phyloP scores from a whole-genome alignment of 2,113 vertebrate genomes.

The Corythoichthys haematopterus region DNA sequence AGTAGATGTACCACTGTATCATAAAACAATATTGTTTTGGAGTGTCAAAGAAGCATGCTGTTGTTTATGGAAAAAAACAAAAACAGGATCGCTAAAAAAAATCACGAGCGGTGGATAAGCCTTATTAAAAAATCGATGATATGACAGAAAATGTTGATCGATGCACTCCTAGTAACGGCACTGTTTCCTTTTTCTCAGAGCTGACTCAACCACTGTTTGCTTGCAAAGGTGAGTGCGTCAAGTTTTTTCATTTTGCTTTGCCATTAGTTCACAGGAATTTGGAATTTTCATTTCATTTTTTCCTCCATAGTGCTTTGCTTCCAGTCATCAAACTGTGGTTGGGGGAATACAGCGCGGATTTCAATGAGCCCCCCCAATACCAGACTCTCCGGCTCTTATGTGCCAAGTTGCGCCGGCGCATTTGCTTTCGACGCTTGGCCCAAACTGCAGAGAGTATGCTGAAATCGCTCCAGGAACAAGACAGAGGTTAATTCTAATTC shows the following conservation, averaged over 20 bases:
- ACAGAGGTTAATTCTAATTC: constrained; percentile 18
- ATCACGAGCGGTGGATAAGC: too few relatives aligned
- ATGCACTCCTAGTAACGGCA: not conserved
- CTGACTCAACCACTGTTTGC: constrained; percentile 44
- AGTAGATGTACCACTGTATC: too few relatives aligned
- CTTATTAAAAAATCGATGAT: too few relatives aligned
- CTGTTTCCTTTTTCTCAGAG: constrained; percentile 50
- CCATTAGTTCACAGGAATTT: not conserved
- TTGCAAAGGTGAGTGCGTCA: constrained; percentile 55
- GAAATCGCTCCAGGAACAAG: constrained; percentile 64
- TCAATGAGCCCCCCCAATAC: constrained; percentile 73
- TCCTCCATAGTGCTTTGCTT: constrained; percentile 54
- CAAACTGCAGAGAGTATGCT: constrained; percentile 65
- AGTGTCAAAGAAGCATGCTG: too few relatives aligned
- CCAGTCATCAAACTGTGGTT: constrained; percentile 73
- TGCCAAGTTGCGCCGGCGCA: constrained; percentile 63
- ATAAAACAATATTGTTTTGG: too few relatives aligned
- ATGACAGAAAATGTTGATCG: too few relatives aligned
- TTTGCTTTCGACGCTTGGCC: constrained; percentile 63
- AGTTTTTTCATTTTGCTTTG: not conserved
- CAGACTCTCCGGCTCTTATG: constrained; percentile 60
- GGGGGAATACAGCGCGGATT: constrained; percentile 73
- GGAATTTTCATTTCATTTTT: not conserved
- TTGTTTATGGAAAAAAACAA: too few relatives aligned
- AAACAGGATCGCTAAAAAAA: too few relatives aligned